Evolutionary conservation across 2,113 vertebrate species (phyloP), one percentile per base, ranked within the genome.

Genomic region (Sapajus apella): DNA sequence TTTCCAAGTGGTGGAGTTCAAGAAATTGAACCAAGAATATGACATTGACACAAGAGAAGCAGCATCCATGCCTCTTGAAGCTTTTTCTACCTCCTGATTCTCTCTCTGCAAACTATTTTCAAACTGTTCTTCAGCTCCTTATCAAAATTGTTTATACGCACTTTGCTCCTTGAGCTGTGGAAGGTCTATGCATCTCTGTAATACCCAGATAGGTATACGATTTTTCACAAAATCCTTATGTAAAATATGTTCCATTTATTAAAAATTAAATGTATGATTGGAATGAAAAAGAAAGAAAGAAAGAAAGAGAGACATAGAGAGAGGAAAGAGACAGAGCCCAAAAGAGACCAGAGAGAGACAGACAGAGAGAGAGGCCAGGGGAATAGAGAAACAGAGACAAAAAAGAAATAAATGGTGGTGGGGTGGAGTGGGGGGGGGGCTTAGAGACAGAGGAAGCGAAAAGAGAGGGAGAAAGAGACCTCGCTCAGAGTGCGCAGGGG

Each of bases 41-140:
- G 99, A 99, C 30, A 86, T 98, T 3, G 99, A 99, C 95, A 98
- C 99, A 47, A 98, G 98, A 13, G 99, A 99, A 95, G 95, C 98
- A 70, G 98, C 50, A 79, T 98, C 97, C 85, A 18, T 23, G 66
- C 91, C 66, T 96, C 84, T 96, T 92, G 0, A 76, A 80, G 83
- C 45, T 73, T 76, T 72, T 85, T 79, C 70, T 87, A 61, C 23
- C 79, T 91, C 56, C 95, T 27, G 20, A 81, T 70, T 94, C 37
- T 76, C 37, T 76, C 58, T 75, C n/a, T 76, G 64, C 37, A 35
- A 45, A 45, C 73, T 96, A 64, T 76, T 96, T 94, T 90, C 47
- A 40, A 37, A 47, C 70, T 95, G 25, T 91, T 68, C 90, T 82
- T 86, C 20, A 30, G 72, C 13, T 77, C 80, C 58, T 92, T 75